These are phyloP conservation scores for Philereme vetulata DNA, from an alignment of 2,888 invertebrate genomes.

Conservation along the genomic window DNA sequence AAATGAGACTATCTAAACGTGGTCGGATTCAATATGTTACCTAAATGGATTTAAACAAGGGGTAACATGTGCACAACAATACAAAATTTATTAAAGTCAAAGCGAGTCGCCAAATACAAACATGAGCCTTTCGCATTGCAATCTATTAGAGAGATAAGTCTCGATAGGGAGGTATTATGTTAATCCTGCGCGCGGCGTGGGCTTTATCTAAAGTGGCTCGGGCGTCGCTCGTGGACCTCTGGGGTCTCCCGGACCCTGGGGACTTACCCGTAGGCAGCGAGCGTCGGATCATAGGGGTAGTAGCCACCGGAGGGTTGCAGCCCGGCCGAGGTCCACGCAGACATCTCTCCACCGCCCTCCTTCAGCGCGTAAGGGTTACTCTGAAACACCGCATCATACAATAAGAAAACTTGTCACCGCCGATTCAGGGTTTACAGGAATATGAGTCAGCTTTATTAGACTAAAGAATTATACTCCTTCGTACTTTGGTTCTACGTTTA, in stretches of 20 bases:
- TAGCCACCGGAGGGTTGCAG: slow-evolving; percentile 95
- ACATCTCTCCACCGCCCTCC: slow-evolving; percentile 94
- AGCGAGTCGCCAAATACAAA: slow-evolving; percentile 73
- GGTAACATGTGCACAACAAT: slow-evolving; percentile 68
- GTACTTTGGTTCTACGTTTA: too few species aligned
- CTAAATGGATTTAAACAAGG: slow-evolving; percentile 37
- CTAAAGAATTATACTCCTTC: background rate
- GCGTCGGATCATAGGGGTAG: slow-evolving; percentile 96
- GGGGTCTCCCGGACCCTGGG: slow-evolving; percentile 63
- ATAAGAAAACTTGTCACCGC: slow-evolving; percentile 38
- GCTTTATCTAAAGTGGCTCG: slow-evolving; percentile 79
- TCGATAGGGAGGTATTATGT: slow-evolving; percentile 76
- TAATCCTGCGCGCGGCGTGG: slow-evolving; percentile 72
- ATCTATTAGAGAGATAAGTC: slow-evolving; percentile 78
- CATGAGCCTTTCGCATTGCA: slow-evolving; percentile 80
- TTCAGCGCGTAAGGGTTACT: slow-evolving; percentile 95
- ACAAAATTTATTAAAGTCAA: slow-evolving; percentile 69
- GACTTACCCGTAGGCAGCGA: slow-evolving; percentile 96
- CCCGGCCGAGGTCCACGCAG: slow-evolving; percentile 95
- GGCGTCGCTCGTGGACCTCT: slow-evolving; percentile 57
- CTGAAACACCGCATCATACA: slow-evolving; percentile 84
- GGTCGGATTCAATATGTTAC: slow-evolving; percentile 51
- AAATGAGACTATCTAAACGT: slow-evolving; percentile 42
- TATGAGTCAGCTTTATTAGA: background rate
- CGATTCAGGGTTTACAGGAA: background rate